Evolutionary conservation across 2,888 invertebrate genomes (phyloP), one percentile per base, ranked within the genome.

Genomic region (Oxystoma pomonae): DNA sequence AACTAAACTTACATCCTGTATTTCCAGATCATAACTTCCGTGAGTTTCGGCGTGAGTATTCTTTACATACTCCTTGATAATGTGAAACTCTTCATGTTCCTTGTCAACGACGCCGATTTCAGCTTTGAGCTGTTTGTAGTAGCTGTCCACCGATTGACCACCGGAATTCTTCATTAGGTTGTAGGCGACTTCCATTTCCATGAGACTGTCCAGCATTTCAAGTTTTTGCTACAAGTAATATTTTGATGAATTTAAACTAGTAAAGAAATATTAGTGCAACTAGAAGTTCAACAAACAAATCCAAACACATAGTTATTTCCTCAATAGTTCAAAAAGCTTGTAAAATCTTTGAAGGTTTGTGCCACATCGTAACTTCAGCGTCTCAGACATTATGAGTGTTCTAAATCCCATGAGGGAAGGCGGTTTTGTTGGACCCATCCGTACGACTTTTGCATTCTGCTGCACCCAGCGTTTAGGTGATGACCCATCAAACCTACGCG

Each of bases 161-260:
- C 75, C 76, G 75, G 84, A 85, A 57, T 83, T 79, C 72, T 90
- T 88, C 73, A 98, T 81, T 74, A 99, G 81, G 73, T 84, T 94
- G 81, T 96, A 98, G 0, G 98, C 98, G 59, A 97, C 89, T 81
- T 99, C 97, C 70, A 99, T 92, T 79, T 99, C 98, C 73, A 96
- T 82, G 62, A 99, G 80, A 68, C 90, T 93, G 73, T 98, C 96
- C 67, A 99, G 80, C 96, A 98, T 96, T 69, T 91, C 90, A 16
- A 86, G 80, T 81, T 91, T 90, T 67, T 81, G 76, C 86, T 88
- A 65, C 16, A 76, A 75, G 19, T 75, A 70, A n/a, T n/a, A n/a
- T n/a, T n/a, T n/a, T n/a, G n/a, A n/a, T n/a, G n/a, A n/a, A n/a
- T n/a, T n/a, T n/a, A n/a, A n/a, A n/a, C n/a, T n/a, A n/a, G n/a